Percentiles rank a stretch among this genome's conserved stretches.
Conservation (phyloP, 2,113 vertebrate species). For the Conger conger region DNA sequence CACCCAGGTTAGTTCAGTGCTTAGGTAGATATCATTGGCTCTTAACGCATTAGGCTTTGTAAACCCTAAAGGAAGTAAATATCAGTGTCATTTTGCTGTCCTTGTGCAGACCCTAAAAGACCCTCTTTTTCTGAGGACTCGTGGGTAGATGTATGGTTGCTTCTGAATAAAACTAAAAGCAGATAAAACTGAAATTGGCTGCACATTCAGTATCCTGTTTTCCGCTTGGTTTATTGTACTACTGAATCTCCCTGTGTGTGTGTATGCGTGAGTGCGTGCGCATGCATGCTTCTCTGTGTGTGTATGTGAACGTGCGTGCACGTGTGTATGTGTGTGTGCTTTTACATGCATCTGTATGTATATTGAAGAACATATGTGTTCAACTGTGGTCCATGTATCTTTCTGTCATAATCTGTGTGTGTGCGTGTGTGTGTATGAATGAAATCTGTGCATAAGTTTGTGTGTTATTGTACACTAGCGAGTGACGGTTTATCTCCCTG, state of each 20-base stretch:
- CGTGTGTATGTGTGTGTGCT: background rate
- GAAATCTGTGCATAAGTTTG: background rate
- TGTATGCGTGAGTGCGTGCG: too few species aligned
- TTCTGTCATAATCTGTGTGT: slow-evolving; percentile 21
- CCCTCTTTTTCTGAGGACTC: background rate
- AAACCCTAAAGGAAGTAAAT: background rate
- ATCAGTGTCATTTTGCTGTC: background rate
- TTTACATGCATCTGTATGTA: slow-evolving; percentile 21
- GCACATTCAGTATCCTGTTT: background rate
- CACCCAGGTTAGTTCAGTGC: background rate
- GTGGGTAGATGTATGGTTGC: background rate
- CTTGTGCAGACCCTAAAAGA: background rate
- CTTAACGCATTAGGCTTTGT: background rate
- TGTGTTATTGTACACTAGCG: slow-evolving; percentile 40
- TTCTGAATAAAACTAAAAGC: background rate
- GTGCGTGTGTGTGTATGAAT: slow-evolving; percentile 7
- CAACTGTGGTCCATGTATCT: slow-evolving; percentile 31
- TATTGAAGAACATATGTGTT: slow-evolving; percentile 37
- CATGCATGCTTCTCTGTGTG: background rate
- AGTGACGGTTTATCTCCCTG: slow-evolving; percentile 53
- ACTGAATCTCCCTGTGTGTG: too few species aligned
- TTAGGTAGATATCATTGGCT: background rate
- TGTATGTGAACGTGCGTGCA: background rate
- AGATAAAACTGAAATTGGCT: background rate
- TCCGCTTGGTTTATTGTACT: background rate